Conservation (phyloP, 2,113 vertebrate genomes). For the Chascanopsetta lugubris region DNA sequence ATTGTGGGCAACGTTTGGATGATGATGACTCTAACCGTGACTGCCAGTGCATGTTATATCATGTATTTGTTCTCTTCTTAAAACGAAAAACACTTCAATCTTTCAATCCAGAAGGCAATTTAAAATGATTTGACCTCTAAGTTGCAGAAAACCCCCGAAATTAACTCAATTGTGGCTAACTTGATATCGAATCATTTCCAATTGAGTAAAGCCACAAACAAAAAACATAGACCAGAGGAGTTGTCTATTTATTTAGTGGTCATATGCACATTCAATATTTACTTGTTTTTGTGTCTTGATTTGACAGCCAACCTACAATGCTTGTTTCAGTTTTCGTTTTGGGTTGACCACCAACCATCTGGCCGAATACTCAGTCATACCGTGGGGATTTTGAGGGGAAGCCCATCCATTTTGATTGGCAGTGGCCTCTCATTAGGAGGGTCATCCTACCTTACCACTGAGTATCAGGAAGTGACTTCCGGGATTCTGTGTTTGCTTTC, state of each 20-base stretch:
- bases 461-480: conserved; percentile 34
- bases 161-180: not conserved
- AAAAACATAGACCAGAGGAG: too few relatives aligned
- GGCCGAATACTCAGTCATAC: not conserved
- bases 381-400: conserved; percentile 7
- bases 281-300: not conserved
- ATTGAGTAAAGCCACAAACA: too few relatives aligned
- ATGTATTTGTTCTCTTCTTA: not conserved
- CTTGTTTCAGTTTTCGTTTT: conserved; percentile 4
- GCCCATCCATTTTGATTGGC: conserved; percentile 1
- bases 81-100: not conserved
- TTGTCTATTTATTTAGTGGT: too few relatives aligned
- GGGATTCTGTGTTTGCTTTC: conserved; percentile 31
- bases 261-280: too few relatives aligned
- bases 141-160: not conserved
- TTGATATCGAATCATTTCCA: not conserved
- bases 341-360: not conserved
- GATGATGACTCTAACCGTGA: not conserved
- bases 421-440: not conserved
- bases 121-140: not conserved
- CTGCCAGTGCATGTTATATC: not conserved
- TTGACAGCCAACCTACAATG: not conserved
- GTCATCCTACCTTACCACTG: conserved; percentile 2
- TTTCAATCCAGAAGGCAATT: not conserved
- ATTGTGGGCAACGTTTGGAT: not conserved